Percentiles rank a stretch among this genome's conserved stretches.
Evolutionary conservation across 2,797 vertebrate genomes (phyloP).

Genomic region (Silurus aristotelis): DNA sequence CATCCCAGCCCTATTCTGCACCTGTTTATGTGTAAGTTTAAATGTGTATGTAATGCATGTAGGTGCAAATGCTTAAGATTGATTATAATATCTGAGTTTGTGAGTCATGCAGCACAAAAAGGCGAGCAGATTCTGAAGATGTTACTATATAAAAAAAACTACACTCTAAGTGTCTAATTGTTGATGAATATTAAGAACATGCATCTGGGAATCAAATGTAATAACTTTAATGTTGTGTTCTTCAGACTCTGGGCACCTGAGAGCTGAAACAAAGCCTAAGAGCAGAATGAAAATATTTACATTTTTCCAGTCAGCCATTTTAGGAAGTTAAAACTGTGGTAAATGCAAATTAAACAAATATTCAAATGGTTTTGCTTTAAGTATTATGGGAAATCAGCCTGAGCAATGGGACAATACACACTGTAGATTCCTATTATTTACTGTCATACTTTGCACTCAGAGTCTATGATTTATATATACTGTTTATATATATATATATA

Average conservation of each 20-base stretch:
- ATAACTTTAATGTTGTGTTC: background rate
- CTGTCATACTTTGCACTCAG: background rate
- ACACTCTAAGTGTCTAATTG: background rate
- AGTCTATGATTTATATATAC: too few species aligned
- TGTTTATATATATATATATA: too few species aligned
- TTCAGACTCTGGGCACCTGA: constrained; percentile 17
- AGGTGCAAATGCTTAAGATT: constrained; percentile 39
- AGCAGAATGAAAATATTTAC: constrained; percentile 47
- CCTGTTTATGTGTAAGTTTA: constrained; percentile 74
- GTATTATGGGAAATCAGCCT: constrained; percentile 25
- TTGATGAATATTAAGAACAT: background rate
- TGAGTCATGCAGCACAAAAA: background rate
- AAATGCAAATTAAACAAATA: constrained; percentile 55
- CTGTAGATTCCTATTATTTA: background rate
- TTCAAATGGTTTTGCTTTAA: constrained; percentile 48
- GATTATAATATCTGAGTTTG: background rate
- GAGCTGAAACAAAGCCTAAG: constrained; percentile 21
- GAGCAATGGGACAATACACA: background rate
- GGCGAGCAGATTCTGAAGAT: background rate
- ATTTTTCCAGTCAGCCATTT: constrained; percentile 57
- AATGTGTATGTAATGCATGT: constrained; percentile 50
- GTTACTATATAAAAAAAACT: background rate
- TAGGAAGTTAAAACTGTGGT: constrained; percentile 57
- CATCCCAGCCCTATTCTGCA: constrained; percentile 82
- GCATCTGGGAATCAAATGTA: background rate